Percentiles rank a stretch among this genome's conserved stretches.
These are phyloP conservation scores for Acipenser oxyrinchus DNA, from an alignment of 2,797 vertebrate species.

Conservation along the genomic window DNA sequence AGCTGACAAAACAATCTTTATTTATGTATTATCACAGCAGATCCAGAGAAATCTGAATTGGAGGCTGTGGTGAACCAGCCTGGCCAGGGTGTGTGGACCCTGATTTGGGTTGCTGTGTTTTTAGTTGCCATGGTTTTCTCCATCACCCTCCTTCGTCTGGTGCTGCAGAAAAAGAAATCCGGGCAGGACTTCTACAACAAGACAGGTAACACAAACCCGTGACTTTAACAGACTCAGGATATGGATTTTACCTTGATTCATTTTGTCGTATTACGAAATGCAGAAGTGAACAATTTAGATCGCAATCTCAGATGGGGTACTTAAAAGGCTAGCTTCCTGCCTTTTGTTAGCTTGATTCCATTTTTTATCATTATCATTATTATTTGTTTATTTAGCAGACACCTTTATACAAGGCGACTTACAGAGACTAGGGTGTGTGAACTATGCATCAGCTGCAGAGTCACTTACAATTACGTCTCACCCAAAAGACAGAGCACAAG, in stretches of 20 bases:
- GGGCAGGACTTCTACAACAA: conserved; percentile 11
- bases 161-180: conserved; percentile 34
- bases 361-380: background rate
- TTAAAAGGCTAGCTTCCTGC: background rate
- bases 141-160: conserved; percentile 27
- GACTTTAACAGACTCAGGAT: background rate
- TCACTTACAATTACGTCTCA: too few relatives aligned
- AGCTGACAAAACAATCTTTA: conserved; percentile 13
- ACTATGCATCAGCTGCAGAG: too few relatives aligned
- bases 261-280: background rate
- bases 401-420: too few relatives aligned
- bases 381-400: too few relatives aligned
- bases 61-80: too few relatives aligned
- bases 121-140: conserved; percentile 22
- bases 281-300: background rate
- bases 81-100: conserved; percentile 13
- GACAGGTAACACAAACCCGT: conserved; percentile 25
- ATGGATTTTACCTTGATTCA: background rate
- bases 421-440: too few relatives aligned
- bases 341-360: background rate
- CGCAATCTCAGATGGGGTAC: background rate
- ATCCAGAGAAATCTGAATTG: too few relatives aligned
- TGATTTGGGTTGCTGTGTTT: conserved; percentile 30
- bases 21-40: conserved; percentile 16
- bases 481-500: too few relatives aligned